phyloP scores from a whole-genome alignment of 2,888 invertebrate genomes.

The Hirtodrosophila alboralis region DNA sequence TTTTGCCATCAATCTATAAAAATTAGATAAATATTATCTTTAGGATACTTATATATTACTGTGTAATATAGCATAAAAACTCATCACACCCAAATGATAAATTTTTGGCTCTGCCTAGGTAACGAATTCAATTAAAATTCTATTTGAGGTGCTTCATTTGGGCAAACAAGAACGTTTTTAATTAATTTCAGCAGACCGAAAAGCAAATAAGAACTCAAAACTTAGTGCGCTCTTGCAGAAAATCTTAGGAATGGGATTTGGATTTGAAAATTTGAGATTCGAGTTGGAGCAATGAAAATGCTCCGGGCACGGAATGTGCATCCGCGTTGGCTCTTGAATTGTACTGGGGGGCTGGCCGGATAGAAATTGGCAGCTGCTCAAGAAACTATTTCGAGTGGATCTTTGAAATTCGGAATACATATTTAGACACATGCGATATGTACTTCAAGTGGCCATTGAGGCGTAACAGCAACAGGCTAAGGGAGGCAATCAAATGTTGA shows the following conservation, averaged over 20 bases:
- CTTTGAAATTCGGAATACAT: constrained; percentile 20
- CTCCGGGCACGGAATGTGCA: constrained; percentile 35
- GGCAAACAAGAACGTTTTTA: constrained; percentile 79
- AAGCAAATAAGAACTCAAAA: constrained; percentile 70
- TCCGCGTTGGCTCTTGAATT: constrained; percentile 55
- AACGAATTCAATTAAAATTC: constrained; percentile 69
- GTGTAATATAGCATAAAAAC: constrained; percentile 48
- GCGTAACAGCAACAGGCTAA: constrained; percentile 27
- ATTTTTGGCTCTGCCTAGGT: constrained; percentile 36
- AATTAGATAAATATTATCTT: constrained; percentile 26
- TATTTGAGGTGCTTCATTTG: constrained; percentile 70
- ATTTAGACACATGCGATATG: constrained; percentile 20
- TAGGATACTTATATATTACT: constrained; percentile 11
- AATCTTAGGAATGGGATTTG: constrained; percentile 47
- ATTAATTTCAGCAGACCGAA: constrained; percentile 83
- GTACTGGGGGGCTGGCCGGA: constrained; percentile 27
- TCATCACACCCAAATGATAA: constrained; percentile 49
- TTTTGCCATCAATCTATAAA: constrained; percentile 31
- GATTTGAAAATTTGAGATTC: constrained; percentile 3
- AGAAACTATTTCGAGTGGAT: constrained; percentile 63
- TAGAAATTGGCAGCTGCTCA: constrained; percentile 73
- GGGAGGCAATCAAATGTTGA: constrained; percentile 27
- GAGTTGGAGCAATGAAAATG: constrained; percentile 9
- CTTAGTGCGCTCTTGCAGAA: constrained; percentile 60
- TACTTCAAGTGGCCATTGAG: constrained; percentile 52